Percentiles rank a stretch among this genome's conserved stretches.
Evolutionary conservation across 2,113 vertebrate species (phyloP).

Genomic region (Thermophis baileyi): DNA sequence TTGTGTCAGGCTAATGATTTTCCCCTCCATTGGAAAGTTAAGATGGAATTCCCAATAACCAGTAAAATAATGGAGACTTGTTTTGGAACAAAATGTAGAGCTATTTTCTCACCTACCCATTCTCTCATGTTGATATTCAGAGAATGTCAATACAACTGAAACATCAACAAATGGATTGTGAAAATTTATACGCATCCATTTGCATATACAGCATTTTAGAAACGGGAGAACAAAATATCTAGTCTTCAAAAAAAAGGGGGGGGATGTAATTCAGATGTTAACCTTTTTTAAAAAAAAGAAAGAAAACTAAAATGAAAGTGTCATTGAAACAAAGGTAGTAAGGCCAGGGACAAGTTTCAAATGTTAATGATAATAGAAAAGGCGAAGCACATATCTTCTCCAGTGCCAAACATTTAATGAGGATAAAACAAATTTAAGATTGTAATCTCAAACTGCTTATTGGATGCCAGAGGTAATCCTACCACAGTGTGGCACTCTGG

Average conservation of each 20-base stretch:
- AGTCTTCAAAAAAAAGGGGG: conserved; percentile 17
- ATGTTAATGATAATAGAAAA: not conserved
- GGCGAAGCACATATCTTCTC: not conserved
- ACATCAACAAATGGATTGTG: not conserved
- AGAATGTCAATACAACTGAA: not conserved
- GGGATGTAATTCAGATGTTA: conserved; percentile 9
- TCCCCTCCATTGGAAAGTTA: not conserved
- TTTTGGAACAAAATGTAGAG: not conserved
- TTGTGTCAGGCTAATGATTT: not conserved
- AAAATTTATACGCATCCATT: conserved; percentile 6
- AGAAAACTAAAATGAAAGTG: conserved; percentile 24
- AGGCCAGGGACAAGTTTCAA: conserved; percentile 2
- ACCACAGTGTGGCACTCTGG: not conserved
- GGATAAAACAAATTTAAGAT: conserved; percentile 34
- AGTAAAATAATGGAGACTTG: not conserved
- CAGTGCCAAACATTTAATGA: conserved; percentile 21
- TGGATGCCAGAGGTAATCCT: conserved; percentile 1
- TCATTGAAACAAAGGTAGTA: conserved; percentile 21
- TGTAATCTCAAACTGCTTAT: conserved; percentile 20
- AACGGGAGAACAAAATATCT: conserved; percentile 25
- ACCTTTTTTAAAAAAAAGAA: not conserved
- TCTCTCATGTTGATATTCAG: not conserved
- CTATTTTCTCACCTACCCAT: not conserved
- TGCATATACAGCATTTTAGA: conserved; percentile 32
- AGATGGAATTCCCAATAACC: not conserved